phyloP scores from a whole-genome alignment of 2,113 vertebrate genomes.

The Porphyrio hochstetteri region DNA sequence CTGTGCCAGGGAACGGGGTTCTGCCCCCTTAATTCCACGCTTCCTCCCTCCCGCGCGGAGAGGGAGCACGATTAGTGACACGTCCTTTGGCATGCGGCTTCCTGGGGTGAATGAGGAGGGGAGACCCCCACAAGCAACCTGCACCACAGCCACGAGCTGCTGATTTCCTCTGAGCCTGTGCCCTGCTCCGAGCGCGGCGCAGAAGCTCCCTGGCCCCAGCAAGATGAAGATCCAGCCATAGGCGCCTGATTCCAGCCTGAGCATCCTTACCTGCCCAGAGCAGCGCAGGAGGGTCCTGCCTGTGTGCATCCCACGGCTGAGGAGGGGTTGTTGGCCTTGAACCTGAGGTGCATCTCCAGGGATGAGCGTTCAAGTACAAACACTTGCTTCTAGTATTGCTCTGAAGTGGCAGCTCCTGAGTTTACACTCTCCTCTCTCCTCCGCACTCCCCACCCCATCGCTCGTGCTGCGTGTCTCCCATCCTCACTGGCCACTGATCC shows the following conservation, averaged over 20 bases:
- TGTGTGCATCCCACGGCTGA: not conserved
- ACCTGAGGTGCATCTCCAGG: not conserved
- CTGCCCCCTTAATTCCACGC: not conserved
- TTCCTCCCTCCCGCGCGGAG: not conserved
- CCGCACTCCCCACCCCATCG: not conserved
- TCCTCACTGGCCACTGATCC: not conserved
- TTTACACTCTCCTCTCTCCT: not conserved
- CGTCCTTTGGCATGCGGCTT: not conserved
- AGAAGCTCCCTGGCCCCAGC: not conserved
- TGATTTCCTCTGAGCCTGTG: not conserved
- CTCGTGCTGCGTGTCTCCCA: not conserved
- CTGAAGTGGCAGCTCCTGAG: not conserved
- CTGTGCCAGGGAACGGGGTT: not conserved
- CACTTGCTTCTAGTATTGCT: not conserved
- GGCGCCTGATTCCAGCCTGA: rapidly evolving
- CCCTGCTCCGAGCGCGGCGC: not conserved
- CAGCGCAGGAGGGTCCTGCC: not conserved
- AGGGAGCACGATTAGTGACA: not conserved
- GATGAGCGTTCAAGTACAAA: not conserved
- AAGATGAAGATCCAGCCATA: not conserved
- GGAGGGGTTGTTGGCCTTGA: not conserved
- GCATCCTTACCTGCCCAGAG: not conserved
- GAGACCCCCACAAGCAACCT: not conserved
- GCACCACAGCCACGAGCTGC: not conserved
- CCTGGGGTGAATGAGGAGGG: not conserved